phyloP scores from a whole-genome alignment of 2,888 invertebrate genomes.

The Herminia tarsipennalis region DNA sequence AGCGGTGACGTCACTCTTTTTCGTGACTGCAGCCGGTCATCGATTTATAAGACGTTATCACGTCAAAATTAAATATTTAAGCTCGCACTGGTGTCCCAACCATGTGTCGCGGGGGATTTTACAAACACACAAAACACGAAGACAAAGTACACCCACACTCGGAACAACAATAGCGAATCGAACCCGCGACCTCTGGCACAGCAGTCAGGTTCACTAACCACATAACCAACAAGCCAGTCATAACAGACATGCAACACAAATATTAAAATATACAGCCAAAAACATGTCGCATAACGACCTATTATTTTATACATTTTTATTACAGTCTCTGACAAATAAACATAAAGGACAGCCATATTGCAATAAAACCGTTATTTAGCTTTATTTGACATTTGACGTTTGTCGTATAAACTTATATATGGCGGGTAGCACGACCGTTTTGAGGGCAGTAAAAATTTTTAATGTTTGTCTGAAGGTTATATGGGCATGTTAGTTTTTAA shows the following conservation, averaged over 20 bases:
- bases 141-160: too few relatives aligned
- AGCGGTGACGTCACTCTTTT: too few relatives aligned
- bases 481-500: neutral
- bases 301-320: constrained; percentile 31
- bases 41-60: too few relatives aligned
- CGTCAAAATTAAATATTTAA: too few relatives aligned
- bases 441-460: constrained; percentile 8
- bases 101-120: too few relatives aligned
- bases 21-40: too few relatives aligned
- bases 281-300: constrained; percentile 14
- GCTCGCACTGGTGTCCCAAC: too few relatives aligned
- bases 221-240: neutral
- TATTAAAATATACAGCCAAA: constrained; percentile 14
- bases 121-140: too few relatives aligned
- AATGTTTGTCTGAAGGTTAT: constrained; percentile 16
- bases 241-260: neutral
- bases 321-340: constrained; percentile 24
- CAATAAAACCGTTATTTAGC: constrained; percentile 31
- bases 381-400: constrained; percentile 5
- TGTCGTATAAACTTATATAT: constrained; percentile 28
- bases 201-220: too few relatives aligned
- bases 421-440: constrained; percentile 17
- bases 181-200: too few relatives aligned
- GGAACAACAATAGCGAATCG: too few relatives aligned
- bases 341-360: constrained; percentile 29